Evolutionary conservation across 2,888 invertebrate species (phyloP).

Genomic region (Thera britannica): DNA sequence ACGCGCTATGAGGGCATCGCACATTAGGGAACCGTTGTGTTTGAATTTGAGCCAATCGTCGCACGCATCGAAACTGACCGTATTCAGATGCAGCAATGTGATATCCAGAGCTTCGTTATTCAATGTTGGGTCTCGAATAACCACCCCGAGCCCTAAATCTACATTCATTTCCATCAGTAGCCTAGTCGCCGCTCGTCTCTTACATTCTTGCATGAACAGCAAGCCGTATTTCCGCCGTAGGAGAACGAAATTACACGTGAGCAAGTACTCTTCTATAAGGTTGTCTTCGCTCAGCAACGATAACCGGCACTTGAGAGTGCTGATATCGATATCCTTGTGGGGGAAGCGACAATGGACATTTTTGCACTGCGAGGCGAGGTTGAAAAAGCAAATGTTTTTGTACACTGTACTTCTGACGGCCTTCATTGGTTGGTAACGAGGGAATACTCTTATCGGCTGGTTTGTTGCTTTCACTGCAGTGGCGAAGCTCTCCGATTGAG

Average conservation of each 20-base stretch:
- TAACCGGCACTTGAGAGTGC: conserved; percentile 43
- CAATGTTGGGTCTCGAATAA: conserved; percentile 32
- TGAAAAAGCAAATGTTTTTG: conserved; percentile 58
- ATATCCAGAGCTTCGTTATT: conserved; percentile 53
- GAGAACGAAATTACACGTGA: conserved; percentile 43
- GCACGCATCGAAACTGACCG: conserved; percentile 49
- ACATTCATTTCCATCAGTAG: conserved; percentile 63
- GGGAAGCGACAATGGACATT: conserved; percentile 51
- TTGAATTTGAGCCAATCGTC: conserved; percentile 54
- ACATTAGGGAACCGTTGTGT: conserved; percentile 44
- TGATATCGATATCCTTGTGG: conserved; percentile 46
- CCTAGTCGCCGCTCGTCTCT: conserved; percentile 54
- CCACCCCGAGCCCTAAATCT: conserved; percentile 49
- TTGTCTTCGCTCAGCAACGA: conserved; percentile 42
- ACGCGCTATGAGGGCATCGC: conserved; percentile 60
- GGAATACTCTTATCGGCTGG: conserved; percentile 3
- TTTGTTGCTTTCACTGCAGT: neutral
- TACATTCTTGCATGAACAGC: conserved; percentile 58
- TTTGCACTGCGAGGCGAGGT: conserved; percentile 57
- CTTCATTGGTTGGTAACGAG: conserved; percentile 11
- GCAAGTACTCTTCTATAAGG: conserved; percentile 62
- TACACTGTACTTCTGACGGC: conserved; percentile 51
- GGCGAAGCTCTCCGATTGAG: neutral
- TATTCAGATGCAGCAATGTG: conserved; percentile 60
- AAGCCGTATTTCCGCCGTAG: conserved; percentile 54